Base-by-base conservation (phyloP, 2,797 vertebrate genomes). In the Rousettus madagascariensis region DNA sequence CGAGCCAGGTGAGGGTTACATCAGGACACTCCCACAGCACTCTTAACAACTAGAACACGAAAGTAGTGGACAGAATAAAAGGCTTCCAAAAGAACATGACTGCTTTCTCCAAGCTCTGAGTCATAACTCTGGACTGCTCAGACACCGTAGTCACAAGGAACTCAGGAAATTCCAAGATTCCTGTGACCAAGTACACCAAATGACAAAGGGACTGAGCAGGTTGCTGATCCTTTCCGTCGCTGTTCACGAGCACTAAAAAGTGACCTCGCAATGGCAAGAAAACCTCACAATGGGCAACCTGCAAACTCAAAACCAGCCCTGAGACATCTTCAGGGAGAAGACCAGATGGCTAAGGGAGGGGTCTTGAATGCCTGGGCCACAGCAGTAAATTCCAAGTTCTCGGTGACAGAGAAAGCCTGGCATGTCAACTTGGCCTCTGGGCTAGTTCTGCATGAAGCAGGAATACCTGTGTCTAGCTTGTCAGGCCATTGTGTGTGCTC, bases 161-260 rank as follows among this genome's bases (percentile, higher is more conserved):
- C 53, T 63, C 4, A 0, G 46, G 46, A 41, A 80, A 72, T 17
- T 19, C 36, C 33, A 5, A 28, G 2, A 57, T 11, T 19, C 63
- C 87, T 7, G 22, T 43, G 30, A 68, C 30, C 3, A 11, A 33
- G 49, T 5, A 69, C 36, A 26, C 16, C 30, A 55, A 20, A 7
- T 8, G 26, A 36, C 33, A 36, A 30, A 11, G 19, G 53, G 11
- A 20, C 41, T 24, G 13, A 46, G 51, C n/a, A 59, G 41, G 26
- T 26, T 38, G 5, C 53, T 38, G n/a, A 1, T 68, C 66, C 17
- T 11, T 17, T n/a, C 30, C 0, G 0, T 17, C 4, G 12, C 2
- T 10, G 19, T n/a, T 61, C n/a, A 15, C 0, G 19, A 24, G 68
- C 75, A 71, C 66, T 8, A 13, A 36, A 15, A 49, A 20, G 20